Conservation (phyloP, 2,888 invertebrate genomes). For the Teinopalpus imperialis region DNA sequence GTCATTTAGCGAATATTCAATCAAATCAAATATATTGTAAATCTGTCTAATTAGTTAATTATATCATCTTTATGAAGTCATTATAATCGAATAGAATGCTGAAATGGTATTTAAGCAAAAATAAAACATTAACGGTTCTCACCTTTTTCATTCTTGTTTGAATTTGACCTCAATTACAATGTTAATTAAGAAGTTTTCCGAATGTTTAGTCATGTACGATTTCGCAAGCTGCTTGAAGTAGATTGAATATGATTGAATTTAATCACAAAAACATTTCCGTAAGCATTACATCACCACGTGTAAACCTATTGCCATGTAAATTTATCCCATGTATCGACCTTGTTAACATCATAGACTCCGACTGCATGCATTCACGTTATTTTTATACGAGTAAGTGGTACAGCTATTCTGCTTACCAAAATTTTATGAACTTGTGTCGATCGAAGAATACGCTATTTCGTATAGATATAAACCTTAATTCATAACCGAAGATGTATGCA, state of each 20-base stretch:
- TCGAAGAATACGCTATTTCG: too few species aligned
- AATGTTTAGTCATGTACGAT: background rate
- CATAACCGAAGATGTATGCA: too few species aligned
- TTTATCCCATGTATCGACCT: constrained; percentile 29
- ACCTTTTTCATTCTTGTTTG: too few species aligned
- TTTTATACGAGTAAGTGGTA: constrained; percentile 3
- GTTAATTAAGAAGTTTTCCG: constrained; percentile 1
- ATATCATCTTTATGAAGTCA: too few species aligned
- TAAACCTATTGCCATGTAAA: constrained; percentile 24
- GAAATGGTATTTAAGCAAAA: too few species aligned
- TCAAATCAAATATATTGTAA: too few species aligned
- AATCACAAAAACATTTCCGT: constrained; percentile 51
- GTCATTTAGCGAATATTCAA: too few species aligned
- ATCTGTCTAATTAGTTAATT: too few species aligned
- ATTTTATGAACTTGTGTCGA: background rate
- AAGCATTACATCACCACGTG: constrained; percentile 55
- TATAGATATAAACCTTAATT: too few species aligned
- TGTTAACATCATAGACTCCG: constrained; percentile 29
- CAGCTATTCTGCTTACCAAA: background rate
- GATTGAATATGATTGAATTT: constrained; percentile 49
- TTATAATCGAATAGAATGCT: too few species aligned
- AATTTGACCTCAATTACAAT: background rate
- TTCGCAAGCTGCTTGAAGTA: constrained; percentile 26
- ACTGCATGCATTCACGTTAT: constrained; percentile 8
- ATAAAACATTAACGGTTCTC: too few species aligned